Conservation (phyloP, 2,888 invertebrate species). For the Hanleya hanleyi region DNA sequence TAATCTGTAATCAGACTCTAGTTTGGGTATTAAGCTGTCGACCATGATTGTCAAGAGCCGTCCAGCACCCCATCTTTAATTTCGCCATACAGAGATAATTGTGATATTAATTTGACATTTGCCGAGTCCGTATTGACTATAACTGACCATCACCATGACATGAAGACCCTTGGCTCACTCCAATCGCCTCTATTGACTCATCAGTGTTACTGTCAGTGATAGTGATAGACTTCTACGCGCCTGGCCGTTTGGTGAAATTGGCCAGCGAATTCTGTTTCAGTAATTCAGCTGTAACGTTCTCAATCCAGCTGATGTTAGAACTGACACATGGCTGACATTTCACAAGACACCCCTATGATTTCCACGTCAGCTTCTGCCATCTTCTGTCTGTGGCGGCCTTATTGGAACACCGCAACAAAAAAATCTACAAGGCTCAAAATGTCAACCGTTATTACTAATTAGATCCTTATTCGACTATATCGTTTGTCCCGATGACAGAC, state of each 20-base stretch:
- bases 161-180: background rate
- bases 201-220: background rate
- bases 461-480: too few species aligned
- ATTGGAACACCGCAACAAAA: too few species aligned
- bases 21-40: slow-evolving; percentile 1
- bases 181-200: background rate
- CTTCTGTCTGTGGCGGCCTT: too few species aligned
- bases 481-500: too few species aligned
- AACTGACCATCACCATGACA: background rate
- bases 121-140: background rate
- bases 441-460: too few species aligned
- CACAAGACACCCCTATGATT: slow-evolving; percentile 6
- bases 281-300: background rate
- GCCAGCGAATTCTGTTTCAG: background rate
- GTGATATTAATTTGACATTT: slow-evolving; percentile 4
- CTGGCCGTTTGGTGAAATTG: background rate
- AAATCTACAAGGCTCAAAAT: too few species aligned
- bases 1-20: background rate
- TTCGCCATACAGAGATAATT: background rate
- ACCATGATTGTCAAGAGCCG: background rate
- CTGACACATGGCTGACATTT: background rate
- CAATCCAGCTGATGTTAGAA: background rate
- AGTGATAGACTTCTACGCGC: background rate
- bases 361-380: background rate
- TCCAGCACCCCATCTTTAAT: background rate